Conservation (phyloP, 2,797 vertebrate genomes). For the Periparus ater region DNA sequence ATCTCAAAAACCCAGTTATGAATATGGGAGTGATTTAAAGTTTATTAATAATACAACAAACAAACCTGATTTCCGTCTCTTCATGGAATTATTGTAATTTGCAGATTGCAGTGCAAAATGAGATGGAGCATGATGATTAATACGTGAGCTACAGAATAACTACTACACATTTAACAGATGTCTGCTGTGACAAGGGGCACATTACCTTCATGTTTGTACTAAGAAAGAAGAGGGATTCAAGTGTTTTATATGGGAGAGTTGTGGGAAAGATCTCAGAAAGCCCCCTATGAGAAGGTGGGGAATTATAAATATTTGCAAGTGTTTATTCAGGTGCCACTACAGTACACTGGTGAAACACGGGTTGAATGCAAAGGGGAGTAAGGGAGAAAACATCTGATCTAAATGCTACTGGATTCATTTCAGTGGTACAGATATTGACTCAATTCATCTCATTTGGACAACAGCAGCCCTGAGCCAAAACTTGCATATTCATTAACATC, state of each 20-base stretch:
- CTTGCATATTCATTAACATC: constrained; percentile 35
- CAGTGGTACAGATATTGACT: constrained; percentile 49
- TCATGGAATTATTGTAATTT: constrained; percentile 63
- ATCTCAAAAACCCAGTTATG: constrained; percentile 25
- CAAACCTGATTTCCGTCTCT: constrained; percentile 66
- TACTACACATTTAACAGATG: constrained; percentile 74
- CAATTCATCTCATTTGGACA: constrained; percentile 53
- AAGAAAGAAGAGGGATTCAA: constrained; percentile 63
- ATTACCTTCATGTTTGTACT: constrained; percentile 78
- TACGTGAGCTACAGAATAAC: constrained; percentile 61
- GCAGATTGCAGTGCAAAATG: constrained; percentile 66
- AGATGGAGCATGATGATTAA: constrained; percentile 70
- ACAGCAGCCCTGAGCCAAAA: constrained; percentile 43
- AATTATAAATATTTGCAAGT: constrained; percentile 74
- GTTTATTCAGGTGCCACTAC: constrained; percentile 79
- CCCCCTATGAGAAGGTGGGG: constrained; percentile 53
- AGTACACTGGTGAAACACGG: neutral
- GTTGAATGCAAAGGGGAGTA: constrained; percentile 3
- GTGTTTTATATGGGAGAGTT: constrained; percentile 50
- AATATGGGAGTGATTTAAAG: constrained; percentile 59
- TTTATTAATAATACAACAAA: constrained; percentile 58
- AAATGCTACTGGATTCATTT: constrained; percentile 56
- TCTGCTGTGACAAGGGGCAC: constrained; percentile 73
- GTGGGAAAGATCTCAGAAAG: constrained; percentile 64
- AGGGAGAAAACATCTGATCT: constrained; percentile 26